Percentiles rank a stretch among this genome's conserved stretches.
These are phyloP conservation scores for Cepaea hortensis DNA, from an alignment of 2,888 invertebrate genomes.

Conservation along the genomic window DNA sequence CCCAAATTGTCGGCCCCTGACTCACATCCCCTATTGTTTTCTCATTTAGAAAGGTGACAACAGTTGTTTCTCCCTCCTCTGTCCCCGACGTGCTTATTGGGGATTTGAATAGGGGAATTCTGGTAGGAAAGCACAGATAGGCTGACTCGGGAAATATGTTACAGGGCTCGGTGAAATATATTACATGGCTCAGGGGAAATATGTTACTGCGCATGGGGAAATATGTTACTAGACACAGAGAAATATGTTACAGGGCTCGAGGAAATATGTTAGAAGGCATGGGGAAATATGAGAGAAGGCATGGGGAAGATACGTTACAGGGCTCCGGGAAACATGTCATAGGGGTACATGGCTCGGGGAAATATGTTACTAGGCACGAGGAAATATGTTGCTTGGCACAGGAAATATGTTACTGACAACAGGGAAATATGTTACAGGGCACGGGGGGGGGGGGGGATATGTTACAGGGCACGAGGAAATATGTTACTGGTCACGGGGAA, in stretches of 20 bases:
- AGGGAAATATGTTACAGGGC: too few species aligned
- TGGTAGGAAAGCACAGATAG: neutral
- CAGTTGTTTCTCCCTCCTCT: neutral
- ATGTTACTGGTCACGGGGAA: neutral
- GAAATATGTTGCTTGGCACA: neutral
- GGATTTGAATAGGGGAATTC: neutral
- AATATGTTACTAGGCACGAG: too few species aligned
- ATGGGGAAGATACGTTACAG: too few species aligned
- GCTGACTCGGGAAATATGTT: neutral
- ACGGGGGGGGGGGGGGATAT: neutral
- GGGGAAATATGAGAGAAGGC: too few species aligned
- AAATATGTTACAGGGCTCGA: neutral
- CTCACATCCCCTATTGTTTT: slow-evolving; percentile 29
- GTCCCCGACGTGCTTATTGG: neutral
- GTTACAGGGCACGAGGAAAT: neutral
- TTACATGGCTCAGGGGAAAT: neutral
- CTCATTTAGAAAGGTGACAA: slow-evolving; percentile 16
- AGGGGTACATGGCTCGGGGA: too few species aligned
- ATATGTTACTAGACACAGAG: neutral
- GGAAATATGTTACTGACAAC: too few species aligned
- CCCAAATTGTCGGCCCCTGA: slow-evolving; percentile 34
- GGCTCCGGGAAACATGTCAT: neutral
- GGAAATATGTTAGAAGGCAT: too few species aligned
- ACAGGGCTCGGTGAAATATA: neutral
- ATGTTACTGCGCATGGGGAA: too few species aligned